Evolutionary conservation across 2,113 vertebrate species (phyloP), one percentile per base, ranked within the genome.

Genomic region (Alosa alosa): DNA sequence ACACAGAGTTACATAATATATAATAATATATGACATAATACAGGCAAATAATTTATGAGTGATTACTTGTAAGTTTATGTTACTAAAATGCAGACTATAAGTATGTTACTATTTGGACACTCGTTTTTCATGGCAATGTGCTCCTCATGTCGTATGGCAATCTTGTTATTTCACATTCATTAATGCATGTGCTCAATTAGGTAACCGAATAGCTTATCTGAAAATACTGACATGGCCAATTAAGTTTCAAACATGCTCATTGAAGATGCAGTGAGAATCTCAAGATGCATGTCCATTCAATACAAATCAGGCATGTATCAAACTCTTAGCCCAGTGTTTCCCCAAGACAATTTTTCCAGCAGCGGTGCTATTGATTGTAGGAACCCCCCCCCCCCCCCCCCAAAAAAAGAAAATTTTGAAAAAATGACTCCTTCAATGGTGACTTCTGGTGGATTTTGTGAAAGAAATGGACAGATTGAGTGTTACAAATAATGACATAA

Each of bases 1-100:
- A 81, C 31, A 86, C 82, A 78, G 17, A 6, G 78, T 88, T 18
- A 89, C 44, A 86, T 1, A 31, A 31, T 31, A 31, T 31, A 31
- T 31, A 31, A 31, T 31, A 31, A 31, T 31, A 31, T 31, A 31
- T 31, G 31, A 17, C 88, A 82, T 1, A 36, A 17, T 1, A 15
- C 72, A 39, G 36, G 10, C 36, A 15, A 31, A 31, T 31, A 31
- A 78, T 39, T 39, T 13, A 78, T 39, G 36, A 15, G 3, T 41
- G 4, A 41, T 78, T 78, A 78, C 39, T 36, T 41, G 72, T 78
- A 78, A 39, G 72, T 78, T 31, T 78, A 64, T 78, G 72, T 36
- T 17, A 78, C 36, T 39, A 39, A 36, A 78, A 78, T 39, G 5
- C 13, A 13, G 31, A 78, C 11, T 13, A 78, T 15, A 17, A 36